These are phyloP conservation scores for Centropus unirufus DNA, from an alignment of 2,113 vertebrate species.

Conservation along the genomic window DNA sequence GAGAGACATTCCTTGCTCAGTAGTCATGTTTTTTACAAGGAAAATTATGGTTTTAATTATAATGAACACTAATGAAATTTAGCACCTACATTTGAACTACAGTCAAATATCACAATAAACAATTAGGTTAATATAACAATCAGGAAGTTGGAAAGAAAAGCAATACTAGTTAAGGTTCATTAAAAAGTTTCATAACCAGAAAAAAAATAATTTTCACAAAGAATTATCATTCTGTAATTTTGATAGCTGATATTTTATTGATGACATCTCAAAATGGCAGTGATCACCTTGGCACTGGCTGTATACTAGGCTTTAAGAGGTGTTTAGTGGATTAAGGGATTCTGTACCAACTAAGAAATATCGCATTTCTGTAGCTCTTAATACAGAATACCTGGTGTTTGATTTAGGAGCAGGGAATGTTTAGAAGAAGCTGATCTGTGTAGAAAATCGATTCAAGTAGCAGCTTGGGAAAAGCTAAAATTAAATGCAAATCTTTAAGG, in stretches of 20 bases:
- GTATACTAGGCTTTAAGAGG: not conserved
- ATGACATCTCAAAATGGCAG: not conserved
- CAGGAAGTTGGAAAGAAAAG: not conserved
- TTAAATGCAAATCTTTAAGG: conserved; percentile 13
- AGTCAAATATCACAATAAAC: not conserved
- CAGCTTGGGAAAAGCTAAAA: not conserved
- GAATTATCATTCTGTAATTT: not conserved
- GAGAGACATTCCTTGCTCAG: fast-evolving
- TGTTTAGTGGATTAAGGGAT: not conserved
- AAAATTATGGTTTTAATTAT: not conserved
- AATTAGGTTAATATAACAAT: not conserved
- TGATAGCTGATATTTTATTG: not conserved
- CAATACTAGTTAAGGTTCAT: not conserved
- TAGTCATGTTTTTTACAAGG: not conserved
- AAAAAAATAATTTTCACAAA: not conserved
- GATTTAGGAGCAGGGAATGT: not conserved
- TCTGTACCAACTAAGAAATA: not conserved
- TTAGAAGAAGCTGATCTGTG: not conserved
- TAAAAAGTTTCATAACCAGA: not conserved
- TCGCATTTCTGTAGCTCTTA: not conserved
- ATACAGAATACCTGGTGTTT: not conserved
- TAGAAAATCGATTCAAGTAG: conserved; percentile 12
- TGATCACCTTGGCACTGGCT: not conserved
- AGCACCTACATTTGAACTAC: not conserved
- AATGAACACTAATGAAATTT: not conserved